phyloP scores from a whole-genome alignment of 2,113 vertebrate genomes.

The Hemichromis elongatus region DNA sequence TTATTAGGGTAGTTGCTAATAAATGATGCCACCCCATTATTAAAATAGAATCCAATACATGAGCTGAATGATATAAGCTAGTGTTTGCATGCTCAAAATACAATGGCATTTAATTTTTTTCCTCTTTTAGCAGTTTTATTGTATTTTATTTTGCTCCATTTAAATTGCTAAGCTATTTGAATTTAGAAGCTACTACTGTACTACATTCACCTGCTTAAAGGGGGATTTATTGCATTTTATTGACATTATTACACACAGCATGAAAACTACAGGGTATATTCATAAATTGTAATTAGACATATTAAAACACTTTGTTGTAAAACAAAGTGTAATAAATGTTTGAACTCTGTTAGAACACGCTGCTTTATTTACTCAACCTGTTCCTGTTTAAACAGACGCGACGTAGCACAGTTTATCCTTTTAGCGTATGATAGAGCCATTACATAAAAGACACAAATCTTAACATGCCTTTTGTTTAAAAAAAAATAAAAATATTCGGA shows the following conservation, averaged over 20 bases:
- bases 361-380: background rate
- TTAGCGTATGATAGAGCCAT: background rate
- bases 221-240: background rate
- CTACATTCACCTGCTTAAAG: background rate
- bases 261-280: background rate
- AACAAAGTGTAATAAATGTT: background rate
- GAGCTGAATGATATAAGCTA: background rate
- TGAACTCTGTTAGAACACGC: background rate
- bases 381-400: background rate
- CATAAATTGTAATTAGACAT: background rate
- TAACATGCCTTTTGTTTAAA: background rate
- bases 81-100: background rate
- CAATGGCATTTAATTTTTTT: background rate
- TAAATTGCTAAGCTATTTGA: background rate
- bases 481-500: no score
- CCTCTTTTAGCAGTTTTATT: background rate
- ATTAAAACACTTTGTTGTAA: background rate
- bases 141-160: background rate
- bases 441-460: constrained; percentile 4
- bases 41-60: background rate
- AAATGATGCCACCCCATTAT: background rate
- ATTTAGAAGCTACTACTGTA: background rate
- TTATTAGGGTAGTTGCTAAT: background rate
- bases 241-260: background rate
- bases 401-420: background rate